These are phyloP conservation scores for Enteromius anoplus DNA, from an alignment of 2,797 vertebrate genomes.

Conservation along the genomic window DNA sequence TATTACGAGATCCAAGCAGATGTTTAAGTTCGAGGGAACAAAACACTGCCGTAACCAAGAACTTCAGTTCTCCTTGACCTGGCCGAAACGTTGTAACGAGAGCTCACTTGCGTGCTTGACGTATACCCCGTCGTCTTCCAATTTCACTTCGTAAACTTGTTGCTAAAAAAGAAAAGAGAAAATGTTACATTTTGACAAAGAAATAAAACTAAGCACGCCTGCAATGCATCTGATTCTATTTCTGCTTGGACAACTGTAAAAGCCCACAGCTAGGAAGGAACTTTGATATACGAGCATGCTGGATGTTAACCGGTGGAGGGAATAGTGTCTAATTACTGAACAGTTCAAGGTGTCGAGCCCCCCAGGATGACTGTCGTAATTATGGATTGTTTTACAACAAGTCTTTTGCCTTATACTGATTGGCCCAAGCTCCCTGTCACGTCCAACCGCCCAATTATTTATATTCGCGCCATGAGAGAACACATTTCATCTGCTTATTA, in stretches of 20 bases:
- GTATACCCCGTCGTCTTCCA: constrained; percentile 72
- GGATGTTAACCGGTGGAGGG: constrained; percentile 12
- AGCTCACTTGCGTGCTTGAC: constrained; percentile 73
- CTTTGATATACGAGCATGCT: constrained; percentile 6
- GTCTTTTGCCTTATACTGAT: constrained; percentile 3
- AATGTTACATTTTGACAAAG: constrained; percentile 16
- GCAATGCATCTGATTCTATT: background rate
- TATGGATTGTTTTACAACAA: constrained; percentile 12
- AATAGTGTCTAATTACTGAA: constrained; percentile 19
- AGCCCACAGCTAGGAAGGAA: background rate
- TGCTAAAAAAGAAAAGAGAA: constrained; percentile 66
- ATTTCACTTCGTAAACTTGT: constrained; percentile 77
- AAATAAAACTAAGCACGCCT: constrained; percentile 18
- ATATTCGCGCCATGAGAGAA: background rate
- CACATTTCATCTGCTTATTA: constrained; percentile 20
- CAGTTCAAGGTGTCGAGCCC: constrained; percentile 9
- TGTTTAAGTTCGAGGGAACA: background rate
- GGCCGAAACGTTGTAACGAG: constrained; percentile 69
- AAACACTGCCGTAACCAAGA: background rate
- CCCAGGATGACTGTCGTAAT: constrained; percentile 25
- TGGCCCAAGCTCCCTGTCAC: constrained; percentile 19
- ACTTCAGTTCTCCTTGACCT: constrained; percentile 62
- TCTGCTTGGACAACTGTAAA: constrained; percentile 36
- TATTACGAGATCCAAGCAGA: background rate
- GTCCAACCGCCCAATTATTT: constrained; percentile 12